These are phyloP conservation scores for Andrena bicolor DNA, from an alignment of 2,888 invertebrate species.

Conservation along the genomic window DNA sequence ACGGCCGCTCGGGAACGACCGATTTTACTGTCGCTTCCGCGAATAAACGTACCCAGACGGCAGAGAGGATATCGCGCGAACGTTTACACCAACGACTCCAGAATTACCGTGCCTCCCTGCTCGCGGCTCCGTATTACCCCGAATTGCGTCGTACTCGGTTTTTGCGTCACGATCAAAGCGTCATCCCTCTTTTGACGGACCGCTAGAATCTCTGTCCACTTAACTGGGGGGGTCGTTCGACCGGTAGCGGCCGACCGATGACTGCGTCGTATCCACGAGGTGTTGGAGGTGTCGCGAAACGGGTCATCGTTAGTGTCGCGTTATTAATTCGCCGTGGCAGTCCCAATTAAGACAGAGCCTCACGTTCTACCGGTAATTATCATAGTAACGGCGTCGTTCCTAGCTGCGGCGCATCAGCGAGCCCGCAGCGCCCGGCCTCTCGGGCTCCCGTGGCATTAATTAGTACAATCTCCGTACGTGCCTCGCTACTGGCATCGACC, in stretches of 20 bases:
- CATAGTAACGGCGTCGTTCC: conserved; percentile 78
- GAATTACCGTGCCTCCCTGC: conserved; percentile 6
- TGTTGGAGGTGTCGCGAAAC: conserved; percentile 40
- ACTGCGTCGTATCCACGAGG: conserved; percentile 18
- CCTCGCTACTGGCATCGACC: conserved; percentile 69
- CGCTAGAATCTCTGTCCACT: conserved; percentile 23
- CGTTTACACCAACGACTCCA: conserved; percentile 16
- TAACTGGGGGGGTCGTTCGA: conserved; percentile 18
- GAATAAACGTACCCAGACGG: conserved; percentile 70
- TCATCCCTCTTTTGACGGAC: conserved; percentile 18
- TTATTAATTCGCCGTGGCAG: conserved; percentile 70
- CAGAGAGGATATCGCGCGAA: conserved; percentile 24
- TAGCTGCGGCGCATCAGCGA: conserved; percentile 76
- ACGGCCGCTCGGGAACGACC: conserved; percentile 69
- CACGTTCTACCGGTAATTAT: conserved; percentile 79
- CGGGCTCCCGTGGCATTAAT: conserved; percentile 79
- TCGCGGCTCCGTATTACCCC: not conserved
- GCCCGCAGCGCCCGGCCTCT: conserved; percentile 62
- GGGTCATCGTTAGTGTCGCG: conserved; percentile 62
- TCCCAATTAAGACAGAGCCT: conserved; percentile 79
- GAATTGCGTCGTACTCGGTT: not conserved
- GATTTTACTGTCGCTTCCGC: conserved; percentile 78
- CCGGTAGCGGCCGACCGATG: not conserved
- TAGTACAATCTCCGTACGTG: conserved; percentile 82
- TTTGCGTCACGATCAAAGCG: conserved; percentile 3